Base-by-base conservation (phyloP, 2,797 vertebrate species). In the Melanogrammus aeglefinus region DNA sequence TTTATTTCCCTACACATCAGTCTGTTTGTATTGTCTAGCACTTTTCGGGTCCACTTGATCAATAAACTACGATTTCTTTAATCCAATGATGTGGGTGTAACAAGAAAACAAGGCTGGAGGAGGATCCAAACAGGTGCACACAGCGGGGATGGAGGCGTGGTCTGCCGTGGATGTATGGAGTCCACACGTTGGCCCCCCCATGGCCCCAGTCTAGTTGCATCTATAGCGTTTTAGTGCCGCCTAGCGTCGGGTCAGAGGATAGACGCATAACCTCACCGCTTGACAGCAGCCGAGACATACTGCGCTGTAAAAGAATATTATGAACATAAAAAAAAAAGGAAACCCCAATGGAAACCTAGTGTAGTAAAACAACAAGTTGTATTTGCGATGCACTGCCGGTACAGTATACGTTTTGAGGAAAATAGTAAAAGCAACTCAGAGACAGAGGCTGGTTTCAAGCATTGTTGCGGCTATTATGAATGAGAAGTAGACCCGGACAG, bases 401-500 rank as follows among this genome's bases (percentile, higher is more conserved):
- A 21, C 16, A 12, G 14, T 51, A n/a, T 7, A 63, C 21, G 69
- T 31, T 71, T 71, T 24, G 27, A 71, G 69, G 1, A 35, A 72
- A 72, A 35, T 35, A 35, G 2, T 8, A 33, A 71, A 71, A 4
- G 29, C 13, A 35, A 72, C 21, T 29, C 35, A 13, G 29, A 70
- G 12, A 18, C n/a, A 47, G 29, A 70, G 12, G 29, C 76, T 66
- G 75, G 76, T 70, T 80, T 36, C 74, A 74, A 86, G 76, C 75
- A 81, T 13, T 21, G 41, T 76, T 47, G 77, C 74, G 75, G 29
- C 74, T 83, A 78, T 83, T 80, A 92, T 92, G 88, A 93, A 92
- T 92, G 91, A 90, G 88, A 94, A 92, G 92, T 93, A 92, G 93
- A 86, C 78, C 92, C 92, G 88, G 91, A 80, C 77, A 79, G 70